Conservation (phyloP, 2,888 invertebrate species). For the Lymantria monacha region DNA sequence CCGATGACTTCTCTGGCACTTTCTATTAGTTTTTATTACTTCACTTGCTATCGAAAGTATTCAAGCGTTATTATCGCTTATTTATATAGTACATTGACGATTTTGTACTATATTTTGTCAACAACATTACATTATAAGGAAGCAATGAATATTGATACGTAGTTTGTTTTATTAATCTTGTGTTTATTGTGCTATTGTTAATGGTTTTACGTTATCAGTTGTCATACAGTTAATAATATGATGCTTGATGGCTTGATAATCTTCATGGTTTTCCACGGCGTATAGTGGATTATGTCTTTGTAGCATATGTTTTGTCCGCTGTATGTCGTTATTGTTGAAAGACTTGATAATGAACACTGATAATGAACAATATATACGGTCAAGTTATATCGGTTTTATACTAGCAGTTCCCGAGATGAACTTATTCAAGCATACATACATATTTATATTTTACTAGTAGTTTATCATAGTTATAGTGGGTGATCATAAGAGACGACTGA, state of each 20-base stretch:
- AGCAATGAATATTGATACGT: slow-evolving; percentile 19
- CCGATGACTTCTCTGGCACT: slow-evolving; percentile 74
- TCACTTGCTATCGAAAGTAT: slow-evolving; percentile 28
- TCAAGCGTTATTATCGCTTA: slow-evolving; percentile 11
- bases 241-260: slow-evolving; percentile 39
- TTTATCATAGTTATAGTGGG: too few species aligned
- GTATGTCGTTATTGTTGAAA: too few species aligned
- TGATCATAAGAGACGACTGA: too few species aligned
- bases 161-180: not conserved
- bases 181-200: slow-evolving; percentile 22
- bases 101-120: slow-evolving; percentile 23
- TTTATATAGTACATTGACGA: slow-evolving; percentile 37
- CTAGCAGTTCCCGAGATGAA: too few species aligned
- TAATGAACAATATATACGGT: too few species aligned
- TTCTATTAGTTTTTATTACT: slow-evolving; percentile 68
- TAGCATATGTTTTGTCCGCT: not conserved
- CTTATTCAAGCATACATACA: too few species aligned
- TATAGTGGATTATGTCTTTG: slow-evolving; percentile 19
- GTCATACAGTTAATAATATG: slow-evolving; percentile 42
- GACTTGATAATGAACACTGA: too few species aligned
- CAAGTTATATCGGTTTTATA: too few species aligned
- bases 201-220: slow-evolving; percentile 42
- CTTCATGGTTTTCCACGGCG: slow-evolving; percentile 24
- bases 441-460: too few species aligned
- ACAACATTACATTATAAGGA: slow-evolving; percentile 5